Evolutionary conservation across 2,113 vertebrate genomes (phyloP).

Genomic region (Plestiodon gilberti): DNA sequence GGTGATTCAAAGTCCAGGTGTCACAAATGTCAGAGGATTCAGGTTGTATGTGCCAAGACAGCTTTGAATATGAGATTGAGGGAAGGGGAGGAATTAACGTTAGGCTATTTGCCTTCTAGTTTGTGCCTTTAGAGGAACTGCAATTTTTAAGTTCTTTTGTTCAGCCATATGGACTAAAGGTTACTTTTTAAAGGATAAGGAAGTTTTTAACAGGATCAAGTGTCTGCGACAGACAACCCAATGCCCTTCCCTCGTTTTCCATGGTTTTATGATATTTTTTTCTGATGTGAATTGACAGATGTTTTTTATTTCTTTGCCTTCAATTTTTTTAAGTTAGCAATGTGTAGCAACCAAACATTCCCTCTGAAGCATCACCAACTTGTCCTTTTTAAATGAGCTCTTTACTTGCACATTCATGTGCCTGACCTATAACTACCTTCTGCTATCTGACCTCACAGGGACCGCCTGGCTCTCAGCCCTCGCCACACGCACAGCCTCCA

Average conservation of each 20-base stretch:
- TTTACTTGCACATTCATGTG: constrained; percentile 79
- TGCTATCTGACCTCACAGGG: constrained; percentile 91
- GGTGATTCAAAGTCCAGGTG: not conserved
- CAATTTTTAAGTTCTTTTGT: not conserved
- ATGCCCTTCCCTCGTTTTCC: not conserved
- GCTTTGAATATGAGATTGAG: not conserved
- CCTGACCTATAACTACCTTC: constrained; percentile 82
- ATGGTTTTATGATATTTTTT: constrained; percentile 21
- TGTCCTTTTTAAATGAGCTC: constrained; percentile 73
- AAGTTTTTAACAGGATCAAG: not conserved
- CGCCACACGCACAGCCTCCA: constrained; percentile 97
- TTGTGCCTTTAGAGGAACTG: not conserved
- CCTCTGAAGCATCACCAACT: constrained; percentile 56
- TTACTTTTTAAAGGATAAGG: not conserved
- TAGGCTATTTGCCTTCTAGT: not conserved
- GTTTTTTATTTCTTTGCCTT: constrained; percentile 40
- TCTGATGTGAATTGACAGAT: constrained; percentile 59
- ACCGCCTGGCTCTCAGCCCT: constrained; percentile 98
- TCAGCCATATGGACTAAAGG: not conserved
- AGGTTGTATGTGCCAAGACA: not conserved
- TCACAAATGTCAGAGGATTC: not conserved
- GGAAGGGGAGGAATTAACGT: not conserved
- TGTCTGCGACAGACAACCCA: not conserved
- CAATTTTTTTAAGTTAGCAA: constrained; percentile 45
- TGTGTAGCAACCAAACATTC: not conserved